Evolutionary conservation across 35 echinoderm and acorn worm species (phyloP), one percentile per base, ranked within the genome.

Genomic region (Apostichopus parvimensis): DNA sequence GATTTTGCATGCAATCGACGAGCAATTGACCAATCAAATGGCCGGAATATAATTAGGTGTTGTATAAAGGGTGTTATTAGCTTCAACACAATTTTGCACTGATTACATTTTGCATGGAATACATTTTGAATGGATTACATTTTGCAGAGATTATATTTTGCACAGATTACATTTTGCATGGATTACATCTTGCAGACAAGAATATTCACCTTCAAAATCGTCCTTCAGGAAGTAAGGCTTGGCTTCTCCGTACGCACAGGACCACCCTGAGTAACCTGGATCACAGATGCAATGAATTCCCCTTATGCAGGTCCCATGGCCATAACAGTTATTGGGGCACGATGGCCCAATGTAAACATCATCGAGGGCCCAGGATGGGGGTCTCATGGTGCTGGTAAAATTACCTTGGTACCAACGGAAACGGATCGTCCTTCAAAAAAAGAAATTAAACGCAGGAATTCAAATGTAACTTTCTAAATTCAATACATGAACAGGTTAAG

Each of bases 401-500:
- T 88, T 89, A 17, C 96, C 96, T 52, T 98, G 96, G 86, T 95
- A 92, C 96, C 96, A 98, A 17, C 96, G 86, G 87, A 98, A 98
- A 53, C 93, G 78, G 5, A 95, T 93, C 61, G 92, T 94, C 58
- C 96, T 98, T 57, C 3, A 82, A 57, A 91, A 12, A 75, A 0
- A 55, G 65, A 57, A 70, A 34, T 34, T 1, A 88, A 59, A 84
- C 5, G n/a, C 5, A 0, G 14, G 21, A 56, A 56, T 17, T 20
- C 6, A 75, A 75, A 61, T 9, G 7, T 61, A 61, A 61, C 58
- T 61, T 45, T 45, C 34, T 45, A 45, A 45, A 45, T 0, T 45
- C 34, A 28, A 1, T 28, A 28, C 26, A 28, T 1, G 26, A 1
- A 1, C 26, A 28, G 26, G 0, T 28, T 28, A 28, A 28, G 26